Evolutionary conservation across 2,888 invertebrate genomes (phyloP).

Genomic region (Amorpha juglandis): DNA sequence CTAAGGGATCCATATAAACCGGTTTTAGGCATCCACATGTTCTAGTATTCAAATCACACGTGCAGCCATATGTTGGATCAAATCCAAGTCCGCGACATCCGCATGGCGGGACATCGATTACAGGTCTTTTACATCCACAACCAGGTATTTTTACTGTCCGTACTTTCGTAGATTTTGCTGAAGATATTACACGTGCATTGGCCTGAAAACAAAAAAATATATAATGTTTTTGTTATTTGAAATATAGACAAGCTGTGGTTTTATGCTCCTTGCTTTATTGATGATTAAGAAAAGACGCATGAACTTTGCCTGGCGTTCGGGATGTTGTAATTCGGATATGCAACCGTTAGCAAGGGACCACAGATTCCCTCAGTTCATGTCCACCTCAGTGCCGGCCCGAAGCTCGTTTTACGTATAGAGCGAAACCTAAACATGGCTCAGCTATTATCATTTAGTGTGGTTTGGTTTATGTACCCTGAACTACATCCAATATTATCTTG

Average conservation of each 20-base stretch:
- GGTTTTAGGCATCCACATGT: slow-evolving; percentile 37
- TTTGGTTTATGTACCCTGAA: too few relatives aligned
- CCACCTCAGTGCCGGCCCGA: not conserved
- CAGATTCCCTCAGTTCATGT: not conserved
- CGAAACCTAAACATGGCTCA: too few relatives aligned
- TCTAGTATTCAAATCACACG: slow-evolving; percentile 34
- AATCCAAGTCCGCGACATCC: slow-evolving; percentile 32
- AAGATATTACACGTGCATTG: slow-evolving; percentile 25
- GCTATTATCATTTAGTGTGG: too few relatives aligned
- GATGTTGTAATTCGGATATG: too few relatives aligned
- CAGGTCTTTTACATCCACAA: slow-evolving; percentile 38
- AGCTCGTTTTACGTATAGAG: too few relatives aligned
- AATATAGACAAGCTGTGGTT: not conserved
- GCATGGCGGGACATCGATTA: slow-evolving; percentile 31
- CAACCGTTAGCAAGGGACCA: too few relatives aligned
- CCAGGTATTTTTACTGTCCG: slow-evolving; percentile 26
- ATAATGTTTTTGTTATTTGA: not conserved
- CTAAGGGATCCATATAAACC: slow-evolving; percentile 34
- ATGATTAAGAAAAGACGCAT: too few relatives aligned
- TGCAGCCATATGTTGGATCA: slow-evolving; percentile 30
- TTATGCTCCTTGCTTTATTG: too few relatives aligned
- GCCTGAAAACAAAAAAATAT: slow-evolving; percentile 4
- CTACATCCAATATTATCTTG: too few relatives aligned
- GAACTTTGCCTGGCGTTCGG: too few relatives aligned
- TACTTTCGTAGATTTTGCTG: slow-evolving; percentile 27